phyloP scores from a whole-genome alignment of 2,888 invertebrate species.

The Synergus gifuensis region DNA sequence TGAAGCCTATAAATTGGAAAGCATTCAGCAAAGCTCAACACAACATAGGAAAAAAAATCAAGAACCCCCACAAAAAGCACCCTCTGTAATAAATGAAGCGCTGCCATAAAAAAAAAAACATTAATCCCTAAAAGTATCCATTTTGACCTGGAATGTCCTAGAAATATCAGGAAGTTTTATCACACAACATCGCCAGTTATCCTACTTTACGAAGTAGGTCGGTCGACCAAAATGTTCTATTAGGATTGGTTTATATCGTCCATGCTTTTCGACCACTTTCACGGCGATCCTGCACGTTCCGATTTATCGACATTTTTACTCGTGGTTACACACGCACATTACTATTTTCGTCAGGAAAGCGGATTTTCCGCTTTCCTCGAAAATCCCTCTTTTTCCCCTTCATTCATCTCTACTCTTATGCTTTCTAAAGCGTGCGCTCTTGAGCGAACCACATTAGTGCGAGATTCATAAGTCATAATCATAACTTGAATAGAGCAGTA shows the following conservation, averaged over 20 bases:
- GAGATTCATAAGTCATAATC: conserved; percentile 14
- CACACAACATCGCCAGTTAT: conserved; percentile 25
- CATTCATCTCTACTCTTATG: neutral
- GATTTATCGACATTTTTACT: conserved; percentile 29
- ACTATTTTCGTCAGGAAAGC: conserved; percentile 16
- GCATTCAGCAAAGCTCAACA: neutral
- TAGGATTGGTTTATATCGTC: conserved; percentile 32
- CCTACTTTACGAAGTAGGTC: conserved; percentile 32
- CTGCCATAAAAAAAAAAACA: conserved; percentile 29
- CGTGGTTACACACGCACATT: conserved; percentile 18
- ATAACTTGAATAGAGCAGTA: conserved; percentile 19
- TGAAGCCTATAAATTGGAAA: neutral
- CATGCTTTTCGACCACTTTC: conserved; percentile 31
- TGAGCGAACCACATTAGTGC: conserved; percentile 37
- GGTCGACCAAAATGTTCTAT: conserved; percentile 31
- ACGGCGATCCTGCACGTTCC: neutral
- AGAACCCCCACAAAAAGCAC: conserved; percentile 9
- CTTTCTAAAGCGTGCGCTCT: conserved; percentile 1
- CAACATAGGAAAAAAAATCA: conserved; percentile 14
- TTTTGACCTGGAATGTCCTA: conserved; percentile 38
- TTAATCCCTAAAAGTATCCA: conserved; percentile 35
- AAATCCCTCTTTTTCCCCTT: conserved; percentile 17
- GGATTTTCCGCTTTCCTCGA: conserved; percentile 28
- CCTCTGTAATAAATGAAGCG: conserved; percentile 21
- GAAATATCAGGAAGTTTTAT: conserved; percentile 35